phyloP scores from a whole-genome alignment of 2,888 invertebrate genomes.

The Cryptocheilus praepositus region DNA sequence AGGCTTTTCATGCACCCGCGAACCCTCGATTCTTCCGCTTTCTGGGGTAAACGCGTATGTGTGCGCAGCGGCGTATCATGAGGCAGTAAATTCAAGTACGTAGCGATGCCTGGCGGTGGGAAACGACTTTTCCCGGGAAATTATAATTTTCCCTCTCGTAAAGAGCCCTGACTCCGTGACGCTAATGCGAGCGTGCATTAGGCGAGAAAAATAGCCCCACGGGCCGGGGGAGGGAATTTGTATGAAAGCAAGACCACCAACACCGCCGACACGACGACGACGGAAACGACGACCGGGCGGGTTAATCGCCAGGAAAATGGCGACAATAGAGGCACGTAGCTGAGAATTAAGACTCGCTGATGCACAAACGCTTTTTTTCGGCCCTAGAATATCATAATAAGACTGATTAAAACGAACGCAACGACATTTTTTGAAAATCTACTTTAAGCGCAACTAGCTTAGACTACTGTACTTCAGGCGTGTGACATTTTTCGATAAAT shows the following conservation, averaged over 20 bases:
- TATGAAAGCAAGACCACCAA: constrained; percentile 41
- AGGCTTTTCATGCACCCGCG: too few relatives aligned
- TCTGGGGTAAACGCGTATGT: not conserved
- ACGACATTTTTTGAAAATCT: too few relatives aligned
- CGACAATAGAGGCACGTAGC: constrained; percentile 44
- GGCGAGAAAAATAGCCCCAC: constrained; percentile 57
- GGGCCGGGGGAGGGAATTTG: constrained; percentile 44
- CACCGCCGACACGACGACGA: constrained; percentile 3
- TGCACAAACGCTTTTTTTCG: constrained; percentile 21
- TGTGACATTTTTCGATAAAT: too few relatives aligned
- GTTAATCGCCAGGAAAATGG: constrained; percentile 58
- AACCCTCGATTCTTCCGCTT: too few relatives aligned
- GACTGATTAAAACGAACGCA: too few relatives aligned
- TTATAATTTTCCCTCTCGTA: constrained; percentile 62
- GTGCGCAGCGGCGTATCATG: constrained; percentile 45
- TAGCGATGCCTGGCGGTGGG: constrained; percentile 5
- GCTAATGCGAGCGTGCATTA: constrained; percentile 63
- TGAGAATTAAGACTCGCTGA: constrained; percentile 53
- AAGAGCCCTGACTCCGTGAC: constrained; percentile 53
- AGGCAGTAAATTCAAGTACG: constrained; percentile 52
- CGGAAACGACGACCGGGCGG: constrained; percentile 11
- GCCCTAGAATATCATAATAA: constrained; percentile 20
- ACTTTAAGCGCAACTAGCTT: too few relatives aligned
- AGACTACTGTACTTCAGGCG: too few relatives aligned
- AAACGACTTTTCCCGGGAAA: constrained; percentile 57